Base-by-base conservation (phyloP, 23 tunicate species). In the Corella eumyota region DNA sequence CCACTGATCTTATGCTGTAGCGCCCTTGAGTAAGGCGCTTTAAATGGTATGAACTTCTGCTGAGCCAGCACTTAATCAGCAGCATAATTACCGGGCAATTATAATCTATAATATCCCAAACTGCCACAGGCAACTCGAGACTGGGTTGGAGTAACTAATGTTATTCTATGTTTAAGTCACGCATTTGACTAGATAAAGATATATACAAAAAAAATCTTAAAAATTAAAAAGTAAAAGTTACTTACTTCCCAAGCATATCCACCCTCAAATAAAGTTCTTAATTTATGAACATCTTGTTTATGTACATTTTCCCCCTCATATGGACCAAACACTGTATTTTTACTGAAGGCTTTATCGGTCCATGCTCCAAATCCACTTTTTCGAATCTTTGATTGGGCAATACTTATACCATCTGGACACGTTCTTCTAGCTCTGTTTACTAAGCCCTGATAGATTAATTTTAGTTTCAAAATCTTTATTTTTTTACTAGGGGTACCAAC, bases 231-330 rank as follows among this genome's bases (percentile, higher is more conserved):
- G 15, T 9, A 11, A 40, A 40, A 11, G 15, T 11, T 20, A 36
- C 60, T 62, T 9, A 82, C 92, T 76, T 82, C 81, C 92, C 92
- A 82, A 20, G 92, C 60, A 45, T 72, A 82, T 59, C 92, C 92
- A 6, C 92, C 92, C 22, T 74, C 79, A 61, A 67, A 82, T 9
- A 62, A 37, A 45, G 58, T 36, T 45, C n/a, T 25, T 56, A 74
- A 32, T 33, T 74, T 67, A 24, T 68, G 61, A 49, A 82, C 2
- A 54, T 82, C 80, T 59, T 74, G 30, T 54, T 34, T 82, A 21
- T 68, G 44, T 1, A 82, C 76, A 32, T 33, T 60, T 1, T 34
- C 76, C 15, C 92, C 92, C 40, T 82, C 81, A 45, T 82, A 82
- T 15, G 92, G 81, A 5, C 92, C 92, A 62, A 82, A 82, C 50